phyloP scores from a whole-genome alignment of 2,888 invertebrate genomes.

The Melitaea athalia region DNA sequence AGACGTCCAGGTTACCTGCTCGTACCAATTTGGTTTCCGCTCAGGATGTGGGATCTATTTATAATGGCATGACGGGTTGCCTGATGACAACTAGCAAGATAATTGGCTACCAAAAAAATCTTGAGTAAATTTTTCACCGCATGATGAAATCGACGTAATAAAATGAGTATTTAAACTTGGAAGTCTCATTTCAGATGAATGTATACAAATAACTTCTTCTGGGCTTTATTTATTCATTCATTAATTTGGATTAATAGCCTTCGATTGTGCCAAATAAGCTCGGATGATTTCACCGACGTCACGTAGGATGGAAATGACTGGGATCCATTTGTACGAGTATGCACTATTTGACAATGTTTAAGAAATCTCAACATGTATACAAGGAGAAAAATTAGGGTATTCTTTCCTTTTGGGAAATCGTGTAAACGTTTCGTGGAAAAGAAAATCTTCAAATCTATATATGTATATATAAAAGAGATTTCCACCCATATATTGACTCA shows the following conservation, averaged over 20 bases:
- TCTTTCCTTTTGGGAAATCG: neutral
- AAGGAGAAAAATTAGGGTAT: neutral
- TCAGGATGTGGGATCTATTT: conserved; percentile 72
- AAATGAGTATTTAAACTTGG: neutral
- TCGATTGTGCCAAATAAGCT: too few relatives aligned
- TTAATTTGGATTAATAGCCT: conserved; percentile 1
- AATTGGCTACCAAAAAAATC: conserved; percentile 38
- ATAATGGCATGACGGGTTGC: conserved; percentile 53
- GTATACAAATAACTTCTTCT: too few relatives aligned
- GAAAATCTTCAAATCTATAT: neutral
- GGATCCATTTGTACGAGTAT: too few relatives aligned
- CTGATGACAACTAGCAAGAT: conserved; percentile 49
- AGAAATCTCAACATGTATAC: neutral
- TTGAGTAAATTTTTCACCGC: conserved; percentile 26
- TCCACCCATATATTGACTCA: too few relatives aligned
- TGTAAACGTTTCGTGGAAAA: neutral
- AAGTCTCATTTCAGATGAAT: too few relatives aligned
- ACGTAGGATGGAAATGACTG: neutral
- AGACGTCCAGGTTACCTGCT: conserved; percentile 71
- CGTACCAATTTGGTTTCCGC: conserved; percentile 67
- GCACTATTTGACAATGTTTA: neutral
- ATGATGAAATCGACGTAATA: conserved; percentile 23
- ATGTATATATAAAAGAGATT: too few relatives aligned
- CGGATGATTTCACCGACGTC: too few relatives aligned
- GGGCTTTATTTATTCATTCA: too few relatives aligned